These are phyloP conservation scores for Euborellia annulipes DNA, from an alignment of 1,140 invertebrate species.

Conservation along the genomic window DNA sequence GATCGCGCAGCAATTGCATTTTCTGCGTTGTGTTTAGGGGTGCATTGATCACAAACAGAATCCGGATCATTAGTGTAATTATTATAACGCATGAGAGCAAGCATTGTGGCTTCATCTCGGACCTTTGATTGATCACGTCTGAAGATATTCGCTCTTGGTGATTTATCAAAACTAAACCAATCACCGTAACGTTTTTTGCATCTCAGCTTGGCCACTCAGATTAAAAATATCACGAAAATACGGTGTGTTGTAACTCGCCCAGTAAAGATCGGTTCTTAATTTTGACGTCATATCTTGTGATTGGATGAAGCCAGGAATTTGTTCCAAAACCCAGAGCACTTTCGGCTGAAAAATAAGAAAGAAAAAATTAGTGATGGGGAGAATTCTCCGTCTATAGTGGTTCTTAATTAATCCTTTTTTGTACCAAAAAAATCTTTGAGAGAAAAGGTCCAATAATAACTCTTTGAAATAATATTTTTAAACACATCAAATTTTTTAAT, in stretches of 20 bases:
- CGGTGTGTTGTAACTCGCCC: background rate
- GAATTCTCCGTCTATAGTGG: no score
- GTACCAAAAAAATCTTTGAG: no score
- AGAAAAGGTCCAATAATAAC: no score
- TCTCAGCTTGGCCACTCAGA: no score
- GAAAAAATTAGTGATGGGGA: no score
- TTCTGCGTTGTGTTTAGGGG: slow-evolving; percentile 54
- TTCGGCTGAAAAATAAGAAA: no score
- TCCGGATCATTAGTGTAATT: slow-evolving; percentile 53
- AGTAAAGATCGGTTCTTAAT: background rate
- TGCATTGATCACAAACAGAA: slow-evolving; percentile 48
- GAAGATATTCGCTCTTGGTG: slow-evolving; percentile 46
- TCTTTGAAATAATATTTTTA: no score
- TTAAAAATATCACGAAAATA: background rate
- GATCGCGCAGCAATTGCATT: slow-evolving; percentile 50
- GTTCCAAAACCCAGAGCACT: background rate
- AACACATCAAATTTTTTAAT: no score
- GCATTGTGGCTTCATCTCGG: slow-evolving; percentile 36
- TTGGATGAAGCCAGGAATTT: background rate
- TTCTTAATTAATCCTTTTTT: no score
- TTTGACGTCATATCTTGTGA: background rate
- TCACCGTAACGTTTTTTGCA: no score
- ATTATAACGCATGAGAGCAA: slow-evolving; percentile 54
- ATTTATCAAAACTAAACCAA: slow-evolving; percentile 44
- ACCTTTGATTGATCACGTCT: slow-evolving; percentile 39